phyloP scores from a whole-genome alignment of 2,888 invertebrate genomes.

The Ennomos erosarius region DNA sequence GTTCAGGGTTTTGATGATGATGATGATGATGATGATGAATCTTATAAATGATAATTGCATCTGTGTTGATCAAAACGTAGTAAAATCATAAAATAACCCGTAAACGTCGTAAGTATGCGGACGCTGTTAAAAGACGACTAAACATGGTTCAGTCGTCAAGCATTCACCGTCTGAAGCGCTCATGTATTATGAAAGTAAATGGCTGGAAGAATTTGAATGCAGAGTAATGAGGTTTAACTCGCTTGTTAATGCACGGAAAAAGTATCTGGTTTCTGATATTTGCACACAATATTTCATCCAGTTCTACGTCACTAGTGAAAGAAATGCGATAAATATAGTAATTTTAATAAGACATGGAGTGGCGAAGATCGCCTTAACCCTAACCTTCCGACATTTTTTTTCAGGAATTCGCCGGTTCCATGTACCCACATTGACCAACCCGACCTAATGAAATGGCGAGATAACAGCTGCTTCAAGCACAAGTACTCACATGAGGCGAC shows the following conservation, averaged over 20 bases:
- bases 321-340: too few relatives aligned
- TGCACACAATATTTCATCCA: too few relatives aligned
- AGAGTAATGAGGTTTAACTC: slow-evolving; percentile 22
- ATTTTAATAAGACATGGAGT: too few relatives aligned
- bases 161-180: slow-evolving; percentile 32
- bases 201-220: slow-evolving; percentile 24
- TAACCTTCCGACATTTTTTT: slow-evolving; percentile 39
- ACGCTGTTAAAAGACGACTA: slow-evolving; percentile 12
- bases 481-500: slow-evolving; percentile 39
- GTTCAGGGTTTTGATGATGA: too few relatives aligned
- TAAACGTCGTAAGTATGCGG: slow-evolving; percentile 3
- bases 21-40: too few relatives aligned
- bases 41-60: too few relatives aligned
- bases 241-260: too few relatives aligned
- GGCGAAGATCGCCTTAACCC: neutral
- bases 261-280: too few relatives aligned
- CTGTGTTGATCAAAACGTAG: too few relatives aligned
- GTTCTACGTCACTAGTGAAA: too few relatives aligned
- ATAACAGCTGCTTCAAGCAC: slow-evolving; percentile 52
- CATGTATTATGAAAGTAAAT: slow-evolving; percentile 38
- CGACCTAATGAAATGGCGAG: slow-evolving; percentile 61
- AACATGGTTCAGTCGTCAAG: slow-evolving; percentile 34
- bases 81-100: too few relatives aligned
- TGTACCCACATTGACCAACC: slow-evolving; percentile 57
- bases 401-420: slow-evolving; percentile 59